Conservation (phyloP, 2,113 vertebrate species). For the Excalfactoria chinensis region DNA sequence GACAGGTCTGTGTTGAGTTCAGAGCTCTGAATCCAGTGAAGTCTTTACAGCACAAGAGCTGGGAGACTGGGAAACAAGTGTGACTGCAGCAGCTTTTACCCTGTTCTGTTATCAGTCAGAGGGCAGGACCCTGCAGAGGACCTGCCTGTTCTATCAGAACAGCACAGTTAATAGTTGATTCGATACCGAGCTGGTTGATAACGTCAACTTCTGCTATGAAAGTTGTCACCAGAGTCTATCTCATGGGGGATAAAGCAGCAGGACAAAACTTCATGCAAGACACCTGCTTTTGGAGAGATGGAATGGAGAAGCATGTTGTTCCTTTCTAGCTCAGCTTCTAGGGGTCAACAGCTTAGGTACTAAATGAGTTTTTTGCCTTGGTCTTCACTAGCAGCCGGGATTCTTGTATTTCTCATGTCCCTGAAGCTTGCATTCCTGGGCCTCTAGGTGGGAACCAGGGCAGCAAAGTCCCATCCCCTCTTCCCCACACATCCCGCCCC, state of each 20-base stretch:
- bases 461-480: no score
- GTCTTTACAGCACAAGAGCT: background rate
- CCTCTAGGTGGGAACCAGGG: no score
- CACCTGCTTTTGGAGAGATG: background rate
- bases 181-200: background rate
- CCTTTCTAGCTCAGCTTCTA: background rate
- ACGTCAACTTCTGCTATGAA: background rate
- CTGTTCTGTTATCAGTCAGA: background rate
- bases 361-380: no score
- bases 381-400: no score
- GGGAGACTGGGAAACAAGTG: background rate
- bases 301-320: background rate
- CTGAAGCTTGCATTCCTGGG: no score
- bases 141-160: background rate
- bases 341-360: background rate
- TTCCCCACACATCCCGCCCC: no score
- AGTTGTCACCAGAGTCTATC: background rate
- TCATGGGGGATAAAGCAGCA: background rate
- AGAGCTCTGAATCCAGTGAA: conserved; percentile 17
- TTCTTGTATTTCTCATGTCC: no score
- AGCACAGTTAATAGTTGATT: background rate
- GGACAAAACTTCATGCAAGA: background rate
- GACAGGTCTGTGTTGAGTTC: background rate
- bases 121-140: background rate
- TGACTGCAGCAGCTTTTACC: background rate